phyloP scores from a whole-genome alignment of 1,140 invertebrate species.

The Sycophila sp. region DNA sequence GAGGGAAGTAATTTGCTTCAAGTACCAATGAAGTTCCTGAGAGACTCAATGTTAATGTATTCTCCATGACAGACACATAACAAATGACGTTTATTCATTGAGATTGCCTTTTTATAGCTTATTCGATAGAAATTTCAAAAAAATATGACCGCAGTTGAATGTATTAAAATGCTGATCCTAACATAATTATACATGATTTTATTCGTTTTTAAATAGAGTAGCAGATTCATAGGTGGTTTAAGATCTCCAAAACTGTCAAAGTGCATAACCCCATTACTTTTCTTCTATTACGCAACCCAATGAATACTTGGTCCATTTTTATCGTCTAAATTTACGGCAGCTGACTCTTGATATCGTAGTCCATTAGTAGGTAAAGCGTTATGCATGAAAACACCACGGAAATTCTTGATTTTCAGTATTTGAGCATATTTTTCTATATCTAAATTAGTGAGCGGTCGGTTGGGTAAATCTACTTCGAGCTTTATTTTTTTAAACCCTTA shows the following conservation, averaged over 20 bases:
- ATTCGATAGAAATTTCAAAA: conserved; percentile 42
- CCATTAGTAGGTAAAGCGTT: conserved; percentile 30
- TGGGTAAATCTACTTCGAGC: conserved; percentile 34
- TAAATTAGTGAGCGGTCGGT: neutral
- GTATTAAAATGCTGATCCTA: neutral
- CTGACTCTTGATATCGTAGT: too few species aligned
- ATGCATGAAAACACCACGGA: neutral
- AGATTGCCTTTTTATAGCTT: conserved; percentile 40
- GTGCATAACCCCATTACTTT: conserved; percentile 42
- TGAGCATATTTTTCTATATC: neutral
- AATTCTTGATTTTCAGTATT: neutral
- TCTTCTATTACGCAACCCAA: conserved; percentile 52
- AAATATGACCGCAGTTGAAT: conserved; percentile 28
- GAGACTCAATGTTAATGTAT: conserved; percentile 35
- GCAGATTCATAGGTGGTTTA: conserved; percentile 42
- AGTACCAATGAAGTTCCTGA: neutral
- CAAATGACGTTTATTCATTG: neutral
- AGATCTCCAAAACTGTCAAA: conserved; percentile 54
- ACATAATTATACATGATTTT: neutral
- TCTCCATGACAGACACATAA: neutral
- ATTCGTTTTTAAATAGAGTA: conserved; percentile 11
- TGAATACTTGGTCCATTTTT: conserved; percentile 44
- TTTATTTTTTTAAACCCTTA: neutral
- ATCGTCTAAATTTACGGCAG: too few species aligned
- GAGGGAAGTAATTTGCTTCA: neutral